A percentile compares a stretch with the other conserved stretches of the same genome.
phyloP scores from a whole-genome alignment of 2,888 invertebrate genomes.

The Gari tellinella region DNA sequence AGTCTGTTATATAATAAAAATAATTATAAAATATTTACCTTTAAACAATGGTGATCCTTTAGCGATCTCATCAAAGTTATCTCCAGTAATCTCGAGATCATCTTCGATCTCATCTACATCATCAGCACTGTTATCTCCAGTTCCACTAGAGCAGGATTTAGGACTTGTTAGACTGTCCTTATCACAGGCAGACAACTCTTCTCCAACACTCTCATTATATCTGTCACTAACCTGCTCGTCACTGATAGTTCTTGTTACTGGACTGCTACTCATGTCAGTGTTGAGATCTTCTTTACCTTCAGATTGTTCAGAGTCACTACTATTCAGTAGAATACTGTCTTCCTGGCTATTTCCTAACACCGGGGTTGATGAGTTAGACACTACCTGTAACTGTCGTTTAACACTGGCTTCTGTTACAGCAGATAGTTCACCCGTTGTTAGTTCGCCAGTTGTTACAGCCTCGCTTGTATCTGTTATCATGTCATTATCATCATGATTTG shows the following conservation, averaged over 20 bases:
- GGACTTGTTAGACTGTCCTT: not conserved
- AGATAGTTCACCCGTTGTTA: too few species aligned
- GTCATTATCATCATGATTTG: not conserved
- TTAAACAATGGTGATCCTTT: not conserved
- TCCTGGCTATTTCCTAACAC: not conserved
- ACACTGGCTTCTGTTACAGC: too few species aligned
- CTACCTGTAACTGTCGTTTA: too few species aligned
- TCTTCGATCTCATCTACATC: slow-evolving; percentile 17
- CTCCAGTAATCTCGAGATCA: slow-evolving; percentile 65
- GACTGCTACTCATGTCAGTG: too few species aligned
- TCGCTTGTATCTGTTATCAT: not conserved
- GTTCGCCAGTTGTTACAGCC: too few species aligned
- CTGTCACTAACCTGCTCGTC: not conserved
- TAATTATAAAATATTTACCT: too few species aligned
- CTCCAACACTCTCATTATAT: not conserved
- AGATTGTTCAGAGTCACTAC: not conserved
- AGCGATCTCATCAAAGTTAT: slow-evolving; percentile 53
- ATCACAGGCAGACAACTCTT: not conserved
- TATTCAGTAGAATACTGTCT: not conserved
- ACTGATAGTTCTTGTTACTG: too few species aligned
- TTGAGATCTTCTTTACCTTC: not conserved
- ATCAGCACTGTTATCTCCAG: not conserved
- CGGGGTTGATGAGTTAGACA: not conserved
- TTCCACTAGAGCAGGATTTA: not conserved
- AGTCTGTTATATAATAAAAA: too few species aligned